Percentiles rank a stretch among this genome's conserved stretches.
These are phyloP conservation scores for Muschampia plurimacula DNA, from an alignment of 2,888 invertebrate species.

Conservation along the genomic window DNA sequence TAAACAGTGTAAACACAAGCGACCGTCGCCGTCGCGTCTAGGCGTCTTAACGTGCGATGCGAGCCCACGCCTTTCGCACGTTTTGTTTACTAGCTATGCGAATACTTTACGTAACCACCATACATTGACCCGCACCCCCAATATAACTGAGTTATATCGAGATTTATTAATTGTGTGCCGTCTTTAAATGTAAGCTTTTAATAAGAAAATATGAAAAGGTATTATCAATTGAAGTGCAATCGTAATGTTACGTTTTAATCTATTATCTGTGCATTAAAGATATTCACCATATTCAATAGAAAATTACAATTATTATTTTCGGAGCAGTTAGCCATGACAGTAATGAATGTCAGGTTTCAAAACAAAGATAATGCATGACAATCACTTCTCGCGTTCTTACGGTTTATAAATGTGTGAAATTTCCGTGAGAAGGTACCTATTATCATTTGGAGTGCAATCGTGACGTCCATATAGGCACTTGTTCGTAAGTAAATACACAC, in stretches of 20 bases:
- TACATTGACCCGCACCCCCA: slow-evolving; percentile 21
- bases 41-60: neutral
- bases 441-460: neutral
- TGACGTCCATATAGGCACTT: neutral
- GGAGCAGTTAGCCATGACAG: neutral
- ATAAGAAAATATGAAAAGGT: neutral
- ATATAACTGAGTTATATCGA: neutral
- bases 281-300: neutral
- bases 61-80: too few species aligned
- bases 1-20: too few species aligned
- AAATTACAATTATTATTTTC: neutral
- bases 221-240: neutral
- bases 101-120: neutral
- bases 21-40: too few species aligned
- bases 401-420: neutral
- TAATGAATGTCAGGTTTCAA: neutral
- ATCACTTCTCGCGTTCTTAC: neutral
- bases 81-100: neutral
- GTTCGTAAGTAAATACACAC: neutral
- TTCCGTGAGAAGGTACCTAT: neutral
- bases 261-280: too few species aligned
- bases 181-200: neutral
- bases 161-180: neutral
- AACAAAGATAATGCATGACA: neutral
- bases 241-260: too few species aligned